A percentile compares a stretch with the other conserved stretches of the same genome.
Evolutionary conservation across 2,888 invertebrate species (phyloP).

Genomic region (Drepana falcataria): DNA sequence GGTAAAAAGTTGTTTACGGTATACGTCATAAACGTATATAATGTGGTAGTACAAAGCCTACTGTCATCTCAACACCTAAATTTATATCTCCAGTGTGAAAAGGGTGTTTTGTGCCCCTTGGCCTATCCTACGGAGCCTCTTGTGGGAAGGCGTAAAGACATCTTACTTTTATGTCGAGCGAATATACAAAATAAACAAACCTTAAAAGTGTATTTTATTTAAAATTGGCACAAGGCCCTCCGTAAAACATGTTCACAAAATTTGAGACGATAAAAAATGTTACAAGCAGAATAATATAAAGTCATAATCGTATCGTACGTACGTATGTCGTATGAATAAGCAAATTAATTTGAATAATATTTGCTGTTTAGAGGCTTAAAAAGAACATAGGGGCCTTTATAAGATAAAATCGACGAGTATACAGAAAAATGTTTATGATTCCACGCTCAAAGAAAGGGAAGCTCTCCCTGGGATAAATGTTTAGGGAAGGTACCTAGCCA

Average conservation of each 20-base stretch:
- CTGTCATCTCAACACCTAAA: too few species aligned
- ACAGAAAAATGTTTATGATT: conserved; percentile 1
- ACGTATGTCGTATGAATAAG: neutral
- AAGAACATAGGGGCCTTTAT: neutral
- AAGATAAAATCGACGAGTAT: neutral
- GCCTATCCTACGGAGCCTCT: too few species aligned
- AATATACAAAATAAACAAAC: too few species aligned
- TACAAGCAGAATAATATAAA: neutral
- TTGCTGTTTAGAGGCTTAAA: neutral
- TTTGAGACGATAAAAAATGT: neutral
- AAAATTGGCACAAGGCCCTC: too few species aligned
- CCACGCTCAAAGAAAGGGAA: conserved; percentile 23
- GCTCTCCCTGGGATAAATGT: conserved; percentile 25
- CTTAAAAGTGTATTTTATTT: too few species aligned
- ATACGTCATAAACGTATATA: too few species aligned
- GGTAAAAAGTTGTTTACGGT: too few species aligned
- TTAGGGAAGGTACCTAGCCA: conserved; percentile 27
- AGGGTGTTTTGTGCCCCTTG: too few species aligned
- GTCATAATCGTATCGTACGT: neutral
- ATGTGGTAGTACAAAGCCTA: too few species aligned
- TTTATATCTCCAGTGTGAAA: too few species aligned
- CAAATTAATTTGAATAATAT: conserved; percentile 1
- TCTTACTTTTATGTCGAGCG: too few species aligned
- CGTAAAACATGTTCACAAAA: neutral
- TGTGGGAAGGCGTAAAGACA: too few species aligned